Base-by-base conservation (phyloP, 1,140 invertebrate genomes). In the Drosophila repleta region DNA sequence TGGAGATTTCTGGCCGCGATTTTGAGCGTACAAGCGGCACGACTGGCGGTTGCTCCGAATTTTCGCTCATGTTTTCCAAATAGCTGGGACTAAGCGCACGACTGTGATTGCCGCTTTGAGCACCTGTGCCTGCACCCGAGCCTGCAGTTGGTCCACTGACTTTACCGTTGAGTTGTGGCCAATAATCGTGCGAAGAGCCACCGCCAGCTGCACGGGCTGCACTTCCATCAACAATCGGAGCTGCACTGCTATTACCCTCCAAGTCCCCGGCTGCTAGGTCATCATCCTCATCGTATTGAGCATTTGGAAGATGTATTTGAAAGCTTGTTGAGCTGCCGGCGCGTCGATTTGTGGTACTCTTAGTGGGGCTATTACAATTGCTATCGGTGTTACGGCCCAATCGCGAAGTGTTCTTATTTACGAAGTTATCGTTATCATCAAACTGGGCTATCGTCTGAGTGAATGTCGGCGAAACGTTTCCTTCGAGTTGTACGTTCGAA, bases 61-160 rank as follows among this genome's bases (percentile, higher is more conserved):
- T 91, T 53, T 92, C 91, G 56, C 90, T 91, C 91, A 92, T 92
- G 69, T 92, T 92, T 72, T 92, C 91, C 71, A 84, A 61, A 53
- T 82, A 91, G 21, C 69, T 73, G 67, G 88, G 88, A 64, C 88
- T 90, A 29, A 78, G 69, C 15, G 79, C 64, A 18, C 88, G 83
- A 53, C 88, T 87, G 60, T 89, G 85, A 51, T 63, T 73, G 39
- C 84, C 84, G 75, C 79, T 82, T 35, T 64, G 61, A 26, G 41
- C 49, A 17, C 74, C 61, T 1, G 45, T 57, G 21, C 70, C 53
- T 39, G 41, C 62, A n/a, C 62, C 74, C 10, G 49, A 18, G 1
- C 56, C 51, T 32, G 11, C 29, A 35, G 10, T 10, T 35, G 32
- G 11, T 35, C 32, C 32, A 10, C 32, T 35, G 53, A 41, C 46